Evolutionary conservation across 2,797 vertebrate genomes (phyloP).

Genomic region (Sylvilagus floridanus): DNA sequence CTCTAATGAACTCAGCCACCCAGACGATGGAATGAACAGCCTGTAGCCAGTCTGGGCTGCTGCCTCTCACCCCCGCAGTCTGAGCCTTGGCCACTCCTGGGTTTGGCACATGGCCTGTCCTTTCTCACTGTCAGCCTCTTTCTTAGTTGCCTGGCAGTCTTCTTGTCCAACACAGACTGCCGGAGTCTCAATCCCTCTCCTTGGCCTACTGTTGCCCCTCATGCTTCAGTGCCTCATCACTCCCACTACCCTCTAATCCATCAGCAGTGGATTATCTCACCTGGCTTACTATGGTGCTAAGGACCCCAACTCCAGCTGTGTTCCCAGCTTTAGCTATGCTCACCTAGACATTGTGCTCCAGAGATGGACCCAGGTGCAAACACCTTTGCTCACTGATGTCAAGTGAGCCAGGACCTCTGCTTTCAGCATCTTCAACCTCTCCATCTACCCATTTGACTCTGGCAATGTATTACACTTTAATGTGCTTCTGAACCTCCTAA

Average conservation of each 20-base stretch:
- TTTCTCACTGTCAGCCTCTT: conserved; percentile 62
- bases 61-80: conserved; percentile 65
- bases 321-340: not conserved
- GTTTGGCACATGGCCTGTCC: conserved; percentile 63
- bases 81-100: conserved; percentile 47
- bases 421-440: not conserved
- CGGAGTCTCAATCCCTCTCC: not conserved
- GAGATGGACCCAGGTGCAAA: not conserved
- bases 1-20: conserved; percentile 71
- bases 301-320: not conserved
- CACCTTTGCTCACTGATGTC: not conserved
- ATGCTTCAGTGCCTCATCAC: not conserved
- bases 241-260: not conserved
- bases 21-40: conserved; percentile 80
- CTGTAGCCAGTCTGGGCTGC: conserved; percentile 71
- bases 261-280: not conserved
- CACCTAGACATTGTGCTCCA: not conserved
- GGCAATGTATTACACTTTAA: not conserved
- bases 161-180: not conserved
- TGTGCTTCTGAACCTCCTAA: not conserved
- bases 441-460: not conserved
- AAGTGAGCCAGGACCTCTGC: not conserved
- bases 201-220: not conserved
- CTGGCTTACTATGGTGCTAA: no score
- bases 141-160: conserved; percentile 41